A percentile compares a stretch with the other conserved stretches of the same genome.
Conservation (phyloP, 2,113 vertebrate genomes). For the Paramisgurnus dabryanus region DNA sequence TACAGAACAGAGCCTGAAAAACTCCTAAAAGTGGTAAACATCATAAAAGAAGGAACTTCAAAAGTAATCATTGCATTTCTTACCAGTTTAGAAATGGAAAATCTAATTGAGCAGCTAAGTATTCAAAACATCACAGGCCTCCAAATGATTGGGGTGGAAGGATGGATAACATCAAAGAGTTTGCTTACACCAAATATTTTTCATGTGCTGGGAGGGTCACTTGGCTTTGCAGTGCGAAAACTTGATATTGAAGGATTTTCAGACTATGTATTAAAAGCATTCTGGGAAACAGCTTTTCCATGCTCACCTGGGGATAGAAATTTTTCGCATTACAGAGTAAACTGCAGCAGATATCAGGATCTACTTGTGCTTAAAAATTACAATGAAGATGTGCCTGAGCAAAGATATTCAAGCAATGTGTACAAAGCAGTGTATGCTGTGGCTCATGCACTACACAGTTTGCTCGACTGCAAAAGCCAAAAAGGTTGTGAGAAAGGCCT, state of each 20-base stretch:
- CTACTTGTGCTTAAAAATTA: constrained; percentile 55
- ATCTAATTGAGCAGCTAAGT: constrained; percentile 25
- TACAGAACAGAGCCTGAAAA: constrained; percentile 6
- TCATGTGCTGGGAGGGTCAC: background rate
- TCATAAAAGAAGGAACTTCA: constrained; percentile 65
- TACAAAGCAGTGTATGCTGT: constrained; percentile 56
- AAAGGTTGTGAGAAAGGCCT: background rate
- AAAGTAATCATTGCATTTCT: constrained; percentile 71
- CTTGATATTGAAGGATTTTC: background rate
- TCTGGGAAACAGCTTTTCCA: background rate
- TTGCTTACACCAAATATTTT: background rate
- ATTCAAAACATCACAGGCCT: background rate
- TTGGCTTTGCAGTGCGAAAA: background rate
- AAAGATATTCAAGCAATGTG: constrained; percentile 68
- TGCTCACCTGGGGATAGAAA: background rate
- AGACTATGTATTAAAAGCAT: background rate
- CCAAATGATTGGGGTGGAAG: background rate
- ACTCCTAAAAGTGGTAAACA: background rate
- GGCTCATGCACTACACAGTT: background rate
- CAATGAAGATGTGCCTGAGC: constrained; percentile 63
- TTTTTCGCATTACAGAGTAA: background rate
- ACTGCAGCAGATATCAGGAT: background rate
- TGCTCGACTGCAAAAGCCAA: background rate
- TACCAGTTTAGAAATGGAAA: constrained; percentile 63
- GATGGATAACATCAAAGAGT: background rate